Conservation (phyloP, 1,140 invertebrate species). For the Dendroctonus valens region DNA sequence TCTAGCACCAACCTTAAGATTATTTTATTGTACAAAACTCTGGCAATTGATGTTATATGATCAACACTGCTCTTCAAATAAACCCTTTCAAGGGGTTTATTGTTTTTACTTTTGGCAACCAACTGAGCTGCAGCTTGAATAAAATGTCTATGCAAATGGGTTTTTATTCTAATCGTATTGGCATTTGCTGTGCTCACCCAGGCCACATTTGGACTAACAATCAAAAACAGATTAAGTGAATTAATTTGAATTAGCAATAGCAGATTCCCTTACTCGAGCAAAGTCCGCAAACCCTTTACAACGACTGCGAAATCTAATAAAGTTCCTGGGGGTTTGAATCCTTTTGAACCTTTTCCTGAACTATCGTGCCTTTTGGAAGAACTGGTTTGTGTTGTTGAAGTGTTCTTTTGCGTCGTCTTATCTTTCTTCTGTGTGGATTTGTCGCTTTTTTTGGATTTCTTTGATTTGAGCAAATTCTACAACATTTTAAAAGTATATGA, state of each 20-base stretch:
- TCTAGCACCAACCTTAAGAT: slow-evolving; percentile 38
- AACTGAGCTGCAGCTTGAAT: slow-evolving; percentile 50
- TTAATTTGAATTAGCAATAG: neutral
- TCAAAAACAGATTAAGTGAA: neutral
- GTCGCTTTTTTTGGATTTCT: slow-evolving; percentile 50
- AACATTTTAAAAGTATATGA: no score
- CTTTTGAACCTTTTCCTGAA: slow-evolving; percentile 43
- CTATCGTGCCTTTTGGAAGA: slow-evolving; percentile 38
- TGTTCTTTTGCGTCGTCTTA: neutral
- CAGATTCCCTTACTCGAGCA: slow-evolving; percentile 51
- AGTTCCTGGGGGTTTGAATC: slow-evolving; percentile 50
- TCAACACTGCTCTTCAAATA: slow-evolving; percentile 45
- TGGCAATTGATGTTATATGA: slow-evolving; percentile 46
- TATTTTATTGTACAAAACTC: slow-evolving; percentile 50
- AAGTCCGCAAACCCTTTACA: slow-evolving; percentile 50
- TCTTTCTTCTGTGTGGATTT: slow-evolving; percentile 20
- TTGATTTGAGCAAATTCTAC: slow-evolving; percentile 48
- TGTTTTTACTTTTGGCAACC: slow-evolving; percentile 47
- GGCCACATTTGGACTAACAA: slow-evolving; percentile 47
- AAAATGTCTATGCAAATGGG: slow-evolving; percentile 53
- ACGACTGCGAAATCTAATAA: slow-evolving; percentile 52
- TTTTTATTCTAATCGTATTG: slow-evolving; percentile 48
- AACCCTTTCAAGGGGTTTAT: slow-evolving; percentile 44
- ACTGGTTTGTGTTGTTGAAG: neutral
- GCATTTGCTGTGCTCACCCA: slow-evolving; percentile 51